Evolutionary conservation across 2,888 invertebrate genomes (phyloP).

Genomic region (Zhengitettix transpicula): DNA sequence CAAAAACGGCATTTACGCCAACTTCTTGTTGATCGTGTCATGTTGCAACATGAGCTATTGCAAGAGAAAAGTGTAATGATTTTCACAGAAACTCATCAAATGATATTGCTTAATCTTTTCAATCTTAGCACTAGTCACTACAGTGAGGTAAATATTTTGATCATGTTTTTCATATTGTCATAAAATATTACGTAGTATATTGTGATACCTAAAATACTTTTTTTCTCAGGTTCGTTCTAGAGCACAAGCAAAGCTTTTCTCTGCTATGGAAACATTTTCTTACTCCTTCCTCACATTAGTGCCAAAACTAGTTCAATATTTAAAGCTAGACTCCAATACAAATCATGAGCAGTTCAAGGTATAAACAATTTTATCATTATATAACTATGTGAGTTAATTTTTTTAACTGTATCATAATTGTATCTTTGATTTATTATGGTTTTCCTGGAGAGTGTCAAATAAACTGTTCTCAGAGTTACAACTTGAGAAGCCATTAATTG

Average conservation of each 20-base stretch:
- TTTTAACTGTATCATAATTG: no score
- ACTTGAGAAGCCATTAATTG: no score
- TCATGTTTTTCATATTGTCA: neutral
- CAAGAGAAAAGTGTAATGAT: conserved; percentile 25
- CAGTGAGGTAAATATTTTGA: conserved; percentile 32
- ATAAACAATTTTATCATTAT: conserved; percentile 3
- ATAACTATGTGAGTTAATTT: neutral
- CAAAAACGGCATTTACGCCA: conserved; percentile 41
- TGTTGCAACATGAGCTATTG: conserved; percentile 43
- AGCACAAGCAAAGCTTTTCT: conserved; percentile 48
- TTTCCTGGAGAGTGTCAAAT: no score
- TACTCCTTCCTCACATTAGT: conserved; percentile 51
- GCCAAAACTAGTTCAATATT: conserved; percentile 40
- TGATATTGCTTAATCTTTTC: conserved; percentile 42
- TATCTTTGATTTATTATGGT: neutral
- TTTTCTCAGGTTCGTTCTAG: conserved; percentile 38
- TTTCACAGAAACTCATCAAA: conserved; percentile 42
- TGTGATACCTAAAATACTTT: neutral
- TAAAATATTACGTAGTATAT: neutral
- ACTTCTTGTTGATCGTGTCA: conserved; percentile 45
- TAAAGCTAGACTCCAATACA: conserved; percentile 39
- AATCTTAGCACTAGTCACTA: conserved; percentile 48
- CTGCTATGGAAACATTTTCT: conserved; percentile 45
- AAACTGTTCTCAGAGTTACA: no score
- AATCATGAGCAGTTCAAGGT: conserved; percentile 54